Evolutionary conservation across 2,888 invertebrate species (phyloP).

Genomic region (Aspidapion aeneum): DNA sequence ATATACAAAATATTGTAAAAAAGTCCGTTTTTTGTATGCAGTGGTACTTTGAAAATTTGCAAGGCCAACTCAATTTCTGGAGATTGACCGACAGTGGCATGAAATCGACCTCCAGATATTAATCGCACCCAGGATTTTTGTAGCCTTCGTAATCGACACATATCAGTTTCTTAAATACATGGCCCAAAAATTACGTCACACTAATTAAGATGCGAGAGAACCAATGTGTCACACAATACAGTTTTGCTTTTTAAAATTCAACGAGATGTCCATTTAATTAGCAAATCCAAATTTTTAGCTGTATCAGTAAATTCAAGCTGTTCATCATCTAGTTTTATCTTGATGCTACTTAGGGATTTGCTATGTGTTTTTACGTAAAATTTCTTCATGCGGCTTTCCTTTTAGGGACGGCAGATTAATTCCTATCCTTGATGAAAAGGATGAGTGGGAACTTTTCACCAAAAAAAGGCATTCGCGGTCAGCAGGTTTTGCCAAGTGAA

Average conservation of each 20-base stretch:
- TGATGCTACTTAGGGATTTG: neutral
- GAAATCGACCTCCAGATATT: neutral
- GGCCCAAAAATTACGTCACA: neutral
- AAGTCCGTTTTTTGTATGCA: too few species aligned
- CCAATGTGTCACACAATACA: neutral
- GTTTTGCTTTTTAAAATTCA: neutral
- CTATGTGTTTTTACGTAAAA: too few species aligned
- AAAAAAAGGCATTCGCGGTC: too few species aligned
- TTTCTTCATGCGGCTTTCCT: too few species aligned
- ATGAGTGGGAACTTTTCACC: too few species aligned
- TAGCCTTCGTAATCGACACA: neutral
- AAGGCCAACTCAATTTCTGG: too few species aligned
- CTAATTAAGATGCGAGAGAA: neutral
- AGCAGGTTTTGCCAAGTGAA: too few species aligned
- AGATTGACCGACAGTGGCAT: too few species aligned
- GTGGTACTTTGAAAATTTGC: too few species aligned
- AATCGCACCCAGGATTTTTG: neutral
- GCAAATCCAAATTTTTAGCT: neutral
- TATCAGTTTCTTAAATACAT: neutral
- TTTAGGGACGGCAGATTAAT: too few species aligned
- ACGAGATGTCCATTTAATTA: neutral
- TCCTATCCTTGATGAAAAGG: too few species aligned
- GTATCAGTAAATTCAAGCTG: neutral
- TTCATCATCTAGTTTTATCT: neutral
- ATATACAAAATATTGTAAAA: too few species aligned